Evolutionary conservation across 2,888 invertebrate genomes (phyloP), one percentile per base, ranked within the genome.

Genomic region (Bimastos eiseni): DNA sequence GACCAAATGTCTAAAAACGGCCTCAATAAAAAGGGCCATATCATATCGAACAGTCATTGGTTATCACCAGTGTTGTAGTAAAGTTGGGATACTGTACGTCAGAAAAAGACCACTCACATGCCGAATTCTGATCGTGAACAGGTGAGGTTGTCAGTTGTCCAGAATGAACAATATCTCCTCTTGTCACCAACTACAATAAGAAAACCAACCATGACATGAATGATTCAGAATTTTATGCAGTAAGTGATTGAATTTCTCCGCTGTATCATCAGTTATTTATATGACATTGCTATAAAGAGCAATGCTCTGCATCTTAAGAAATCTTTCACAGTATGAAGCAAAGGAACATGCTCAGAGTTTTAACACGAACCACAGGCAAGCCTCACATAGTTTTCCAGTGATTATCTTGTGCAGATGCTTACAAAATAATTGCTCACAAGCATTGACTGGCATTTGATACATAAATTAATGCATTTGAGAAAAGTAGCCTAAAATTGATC

Each of bases 161-260:
- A 11, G 86, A 4, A 17, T 86, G 86, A 36, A 86, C 86, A 86
- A 86, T 86, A 36, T 86, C 86, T 86, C 86, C 86, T 86, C 86
- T 36, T 86, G 86, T 37, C 19, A 86, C 17, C 86, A 86, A 24
- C 86, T 86, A 36, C 86, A 86, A 34, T 24, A 70, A 70, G 30
- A 30, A 11, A 49, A 49, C 49, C 49, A n/a, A 11, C 8, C 70
- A 70, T 11, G 70, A 70, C 13, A 17, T 70, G 8, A 41, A n/a
- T 70, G 8, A 70, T 70, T n/a, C 70, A 70, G 30, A 70, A 70
- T 11, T 70, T 70, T 70, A 30, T 70, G 0, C 70, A n/a, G 30
- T n/a, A 70, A n/a, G 70, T n/a, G n/a, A n/a, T n/a, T 70, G 70
- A n/a, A 8, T n/a, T 70, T 1, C 70, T 70, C 8, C 4, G 70